Base-by-base conservation (phyloP, 2,797 vertebrate genomes). In the Sorex maritimensis region DNA sequence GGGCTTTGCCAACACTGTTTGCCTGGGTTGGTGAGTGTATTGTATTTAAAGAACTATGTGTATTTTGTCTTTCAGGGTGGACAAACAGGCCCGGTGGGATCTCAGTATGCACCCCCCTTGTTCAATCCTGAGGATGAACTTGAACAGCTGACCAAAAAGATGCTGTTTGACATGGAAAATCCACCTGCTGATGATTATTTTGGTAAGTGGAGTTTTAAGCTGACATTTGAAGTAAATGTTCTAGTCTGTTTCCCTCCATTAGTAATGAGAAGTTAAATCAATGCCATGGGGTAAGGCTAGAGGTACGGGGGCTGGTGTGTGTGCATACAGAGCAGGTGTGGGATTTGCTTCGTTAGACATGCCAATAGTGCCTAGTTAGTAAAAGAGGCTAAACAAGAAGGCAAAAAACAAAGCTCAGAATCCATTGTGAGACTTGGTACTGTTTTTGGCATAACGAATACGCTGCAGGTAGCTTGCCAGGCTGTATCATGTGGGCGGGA, bases 121-220 rank as follows among this genome's bases (percentile, higher is more conserved):
- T 98, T 99, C 96, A 98, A 99, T 69, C 99, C 99, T 26, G 99
- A 99, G 93, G 99, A 99, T 77, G 99, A 99, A 95, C 98, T 99
- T 41, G 99, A 99, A 87, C 99, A 99, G 63, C 98, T 99, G 94
- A 99, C 99, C 96, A 99, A 99, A 98, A 99, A 99, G 98, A 99
- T 99, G 99, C 97, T 99, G 91, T 99, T 98, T 84, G 99, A 99
- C 97, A 99, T 99, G 99, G 99, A 99, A 97, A 98, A 99, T 96
- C 99, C 99, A 38, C 99, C 99, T 0, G 98, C 99, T 1, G 99
- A 99, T 95, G 99, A 99, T 5, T 99, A 99, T 96, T 99, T 99
- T 84, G 99, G 99, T 99, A 97, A 99, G 98, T 95, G 58, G 49
- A 5, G 4, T 6, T 79, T 46, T 65, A 19, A 24, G 30, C 19